These are phyloP conservation scores for Anneissia japonica DNA, from an alignment of 35 echinoderm and acorn worm genomes.

Conservation along the genomic window DNA sequence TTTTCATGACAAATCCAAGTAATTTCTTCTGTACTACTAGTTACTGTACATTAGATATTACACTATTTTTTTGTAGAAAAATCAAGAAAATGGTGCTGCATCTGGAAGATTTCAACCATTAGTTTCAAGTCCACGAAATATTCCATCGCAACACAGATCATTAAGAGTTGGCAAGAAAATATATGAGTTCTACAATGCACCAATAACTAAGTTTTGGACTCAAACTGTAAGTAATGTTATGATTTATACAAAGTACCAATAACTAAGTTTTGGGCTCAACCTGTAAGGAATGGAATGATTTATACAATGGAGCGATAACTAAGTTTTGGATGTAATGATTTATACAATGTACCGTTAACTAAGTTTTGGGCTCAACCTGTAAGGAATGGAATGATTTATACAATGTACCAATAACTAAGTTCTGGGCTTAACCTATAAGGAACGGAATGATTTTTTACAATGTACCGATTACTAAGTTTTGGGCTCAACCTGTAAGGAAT, in stretches of 20 bases:
- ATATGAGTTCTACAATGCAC: constrained; percentile 96
- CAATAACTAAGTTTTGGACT: constrained; percentile 91
- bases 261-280: background rate
- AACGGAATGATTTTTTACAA: background rate
- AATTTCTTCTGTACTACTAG: no score
- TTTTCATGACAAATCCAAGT: no score
- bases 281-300: background rate
- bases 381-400: constrained; percentile 97
- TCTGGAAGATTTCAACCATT: background rate
- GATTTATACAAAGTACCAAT: background rate
- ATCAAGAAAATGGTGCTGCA: background rate
- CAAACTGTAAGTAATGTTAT: constrained; percentile 54
- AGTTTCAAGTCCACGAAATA: background rate
- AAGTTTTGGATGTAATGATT: background rate
- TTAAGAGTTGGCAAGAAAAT: constrained; percentile 80
- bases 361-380: no score
- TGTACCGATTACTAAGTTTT: background rate
- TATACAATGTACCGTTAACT: background rate
- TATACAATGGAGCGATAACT: background rate
- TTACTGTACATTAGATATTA: no score
- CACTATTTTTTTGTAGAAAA: background rate
- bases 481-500: constrained; percentile 50
- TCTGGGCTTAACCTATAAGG: constrained; percentile 81
- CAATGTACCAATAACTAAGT: constrained; percentile 88
- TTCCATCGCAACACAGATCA: constrained; percentile 34